Conservation (phyloP, 2,888 invertebrate genomes). For the Oligia latruncula region DNA sequence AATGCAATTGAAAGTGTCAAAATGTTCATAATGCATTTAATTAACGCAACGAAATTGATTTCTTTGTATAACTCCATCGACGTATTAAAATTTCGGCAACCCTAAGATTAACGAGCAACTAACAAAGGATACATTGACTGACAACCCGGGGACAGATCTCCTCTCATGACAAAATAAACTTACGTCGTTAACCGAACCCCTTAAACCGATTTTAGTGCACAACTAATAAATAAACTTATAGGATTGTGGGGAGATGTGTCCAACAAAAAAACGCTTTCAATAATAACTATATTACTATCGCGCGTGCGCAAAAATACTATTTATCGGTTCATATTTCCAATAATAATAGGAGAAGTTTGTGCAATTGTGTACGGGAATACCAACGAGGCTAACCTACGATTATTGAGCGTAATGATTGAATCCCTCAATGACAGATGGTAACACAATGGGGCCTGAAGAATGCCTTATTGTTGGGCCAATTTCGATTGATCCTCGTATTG, state of each 20-base stretch:
- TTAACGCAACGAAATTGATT: conserved; percentile 39
- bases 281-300: conserved; percentile 84
- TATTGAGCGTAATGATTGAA: conserved; percentile 82
- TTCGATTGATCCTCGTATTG: conserved; percentile 77
- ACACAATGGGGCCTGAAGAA: conserved; percentile 77
- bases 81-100: conserved; percentile 72
- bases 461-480: conserved; percentile 82
- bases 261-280: conserved; percentile 73
- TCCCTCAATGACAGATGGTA: conserved; percentile 87
- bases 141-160: conserved; percentile 79
- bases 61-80: conserved; percentile 14
- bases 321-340: conserved; percentile 78
- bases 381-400: conserved; percentile 79
- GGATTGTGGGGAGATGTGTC: conserved; percentile 78
- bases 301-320: conserved; percentile 79
- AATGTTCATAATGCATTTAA: conserved; percentile 1
- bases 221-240: conserved; percentile 87
- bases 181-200: conserved; percentile 84
- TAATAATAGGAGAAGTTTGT: conserved; percentile 79
- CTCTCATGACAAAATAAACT: conserved; percentile 82
- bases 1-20: conserved; percentile 3
- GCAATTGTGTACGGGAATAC: conserved; percentile 73
- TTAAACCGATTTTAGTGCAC: conserved; percentile 83
- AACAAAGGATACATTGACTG: conserved; percentile 83
- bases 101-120: conserved; percentile 71